Base-by-base conservation (phyloP, 2,888 invertebrate species). In the Endomychus coccineus region DNA sequence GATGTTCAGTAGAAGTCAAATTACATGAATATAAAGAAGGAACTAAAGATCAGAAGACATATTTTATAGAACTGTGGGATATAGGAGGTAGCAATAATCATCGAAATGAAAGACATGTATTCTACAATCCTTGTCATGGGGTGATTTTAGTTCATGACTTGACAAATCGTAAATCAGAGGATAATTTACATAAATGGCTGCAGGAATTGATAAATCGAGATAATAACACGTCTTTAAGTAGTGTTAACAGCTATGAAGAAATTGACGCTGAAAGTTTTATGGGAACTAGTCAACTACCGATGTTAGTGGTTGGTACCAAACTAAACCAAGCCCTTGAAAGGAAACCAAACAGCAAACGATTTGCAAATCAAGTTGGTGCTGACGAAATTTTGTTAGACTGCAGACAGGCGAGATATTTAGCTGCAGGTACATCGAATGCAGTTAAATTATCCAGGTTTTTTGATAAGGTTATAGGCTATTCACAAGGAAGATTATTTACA, bases 11-110 rank as follows among this genome's bases (percentile, higher is more conserved):
- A 1, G 95, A 97, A 70, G 91, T 95, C 1, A 92, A 92, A 71
- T 69, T 96, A 30, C 95, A 96, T 59, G 88, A 91, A 61, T 96
- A 83, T 62, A 89, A 88, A 62, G 94, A 94, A 67, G 94, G 94
- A 2, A 94, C 92, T 0, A 85, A 88, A 12, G 80, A 82, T 40
- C 94, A 96, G 61, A 83, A 83, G 52, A 82, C 87, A 3, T 94
- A 83, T 63, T 95, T 94, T 62, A 75, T 97, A 14, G 97, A 98
- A 68, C 71, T 97, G 17, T 98, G 96, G 87, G 98, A 98, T 62
- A 80, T 98, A 34, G 97, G 97, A 3, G 97, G 97, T 1, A 94
- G 91, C 45, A 80, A 86, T 45, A 87, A 82, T 53, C 97, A 98
- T 62, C 78, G 86, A 58, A 94, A 90, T 62, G 85, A 91, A n/a